Percentiles rank a stretch among this genome's conserved stretches.
Evolutionary conservation across 1,140 invertebrate genomes (phyloP).

Genomic region (Aphelinus certus): DNA sequence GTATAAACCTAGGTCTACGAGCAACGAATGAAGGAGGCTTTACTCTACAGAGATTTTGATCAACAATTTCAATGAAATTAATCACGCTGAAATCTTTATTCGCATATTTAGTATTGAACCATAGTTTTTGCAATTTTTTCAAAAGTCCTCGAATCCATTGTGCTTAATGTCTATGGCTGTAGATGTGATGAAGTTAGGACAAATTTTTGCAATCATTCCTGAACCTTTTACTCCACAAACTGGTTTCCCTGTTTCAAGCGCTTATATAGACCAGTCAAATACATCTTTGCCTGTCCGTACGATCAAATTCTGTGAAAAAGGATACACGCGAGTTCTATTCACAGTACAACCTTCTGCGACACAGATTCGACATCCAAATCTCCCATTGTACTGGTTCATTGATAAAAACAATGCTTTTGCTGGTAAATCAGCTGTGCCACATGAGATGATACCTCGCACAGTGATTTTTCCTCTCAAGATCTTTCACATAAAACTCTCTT

Average conservation of each 20-base stretch:
- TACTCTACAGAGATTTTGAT: constrained; percentile 20
- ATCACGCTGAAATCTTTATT: constrained; percentile 11
- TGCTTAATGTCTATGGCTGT: constrained; percentile 33
- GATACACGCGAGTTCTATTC: not conserved
- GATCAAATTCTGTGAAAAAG: not conserved
- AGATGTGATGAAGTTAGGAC: constrained; percentile 26
- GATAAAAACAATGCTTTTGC: constrained; percentile 2
- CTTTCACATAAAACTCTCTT: not conserved
- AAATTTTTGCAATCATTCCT: constrained; percentile 23
- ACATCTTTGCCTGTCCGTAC: constrained; percentile 2
- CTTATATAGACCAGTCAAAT: not conserved
- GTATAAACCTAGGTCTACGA: constrained; percentile 16
- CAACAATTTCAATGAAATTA: constrained; percentile 11
- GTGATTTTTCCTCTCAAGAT: not conserved
- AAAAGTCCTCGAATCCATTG: constrained; percentile 25
- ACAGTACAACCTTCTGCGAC: not conserved
- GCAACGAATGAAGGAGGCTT: constrained; percentile 37
- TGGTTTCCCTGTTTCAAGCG: not conserved
- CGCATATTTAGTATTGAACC: constrained; percentile 20
- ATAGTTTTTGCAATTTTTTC: constrained; percentile 31
- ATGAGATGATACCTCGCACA: not conserved
- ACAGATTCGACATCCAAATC: too few relatives aligned
- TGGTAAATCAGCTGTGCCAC: constrained; percentile 8
- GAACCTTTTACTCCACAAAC: constrained; percentile 33
- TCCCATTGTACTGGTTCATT: too few relatives aligned